A percentile compares a stretch with the other conserved stretches of the same genome.
phyloP scores from a whole-genome alignment of 2,888 invertebrate species.

The Notocelia uddmanniana region DNA sequence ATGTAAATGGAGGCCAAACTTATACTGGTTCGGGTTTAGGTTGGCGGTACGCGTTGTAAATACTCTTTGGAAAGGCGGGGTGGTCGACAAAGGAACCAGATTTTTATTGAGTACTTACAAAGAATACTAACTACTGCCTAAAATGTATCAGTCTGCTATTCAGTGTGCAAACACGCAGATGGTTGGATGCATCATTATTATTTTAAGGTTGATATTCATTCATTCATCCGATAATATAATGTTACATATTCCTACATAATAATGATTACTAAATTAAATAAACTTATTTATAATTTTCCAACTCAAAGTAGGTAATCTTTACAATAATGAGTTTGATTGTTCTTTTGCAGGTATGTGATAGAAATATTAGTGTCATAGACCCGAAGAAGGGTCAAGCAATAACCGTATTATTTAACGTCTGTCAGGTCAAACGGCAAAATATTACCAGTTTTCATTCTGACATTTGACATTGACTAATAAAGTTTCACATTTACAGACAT shows the following conservation, averaged over 20 bases:
- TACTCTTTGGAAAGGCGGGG: conserved; percentile 10
- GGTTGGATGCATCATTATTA: neutral
- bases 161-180: neutral
- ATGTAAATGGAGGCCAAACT: neutral
- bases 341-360: too few species aligned
- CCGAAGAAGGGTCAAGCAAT: too few species aligned
- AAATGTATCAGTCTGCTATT: conserved; percentile 4
- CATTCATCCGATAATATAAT: neutral
- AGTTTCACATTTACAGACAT: too few species aligned
- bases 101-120: conserved; percentile 28
- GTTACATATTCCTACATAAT: neutral
- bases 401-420: too few species aligned
- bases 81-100: conserved; percentile 27
- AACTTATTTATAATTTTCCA: neutral
- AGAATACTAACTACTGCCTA: conserved; percentile 24
- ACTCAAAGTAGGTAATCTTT: neutral
- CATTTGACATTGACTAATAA: too few species aligned
- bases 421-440: too few species aligned
- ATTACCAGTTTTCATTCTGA: too few species aligned
- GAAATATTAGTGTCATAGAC: too few species aligned
- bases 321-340: neutral
- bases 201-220: neutral
- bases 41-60: neutral
- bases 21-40: neutral
- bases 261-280: neutral